Conservation (phyloP, 1,140 invertebrate species). For the Drosophila guanche region DNA sequence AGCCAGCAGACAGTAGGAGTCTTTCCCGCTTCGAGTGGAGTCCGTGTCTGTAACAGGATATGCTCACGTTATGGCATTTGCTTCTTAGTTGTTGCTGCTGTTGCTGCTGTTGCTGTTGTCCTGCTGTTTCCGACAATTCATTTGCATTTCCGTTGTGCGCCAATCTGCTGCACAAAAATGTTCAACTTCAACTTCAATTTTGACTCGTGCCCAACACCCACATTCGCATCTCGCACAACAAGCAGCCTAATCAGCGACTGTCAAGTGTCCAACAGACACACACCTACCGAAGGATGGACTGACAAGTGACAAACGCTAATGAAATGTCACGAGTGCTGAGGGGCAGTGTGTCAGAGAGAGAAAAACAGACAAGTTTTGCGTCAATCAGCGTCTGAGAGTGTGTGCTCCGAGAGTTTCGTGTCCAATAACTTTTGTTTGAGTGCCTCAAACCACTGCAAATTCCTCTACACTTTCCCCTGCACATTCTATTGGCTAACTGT, state of each 20-base stretch:
- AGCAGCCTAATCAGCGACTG: conserved; percentile 51
- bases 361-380: conserved; percentile 8
- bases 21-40: conserved; percentile 15
- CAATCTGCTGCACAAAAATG: conserved; percentile 7
- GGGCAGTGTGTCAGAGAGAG: too few species aligned
- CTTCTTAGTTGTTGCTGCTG: conserved; percentile 26
- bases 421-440: conserved; percentile 15
- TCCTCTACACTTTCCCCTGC: neutral
- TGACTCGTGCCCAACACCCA: conserved; percentile 36
- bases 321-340: conserved; percentile 56
- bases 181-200: conserved; percentile 14
- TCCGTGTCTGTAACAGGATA: conserved; percentile 36
- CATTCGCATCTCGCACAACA: conserved; percentile 37
- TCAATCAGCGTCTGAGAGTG: conserved; percentile 7
- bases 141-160: conserved; percentile 54
- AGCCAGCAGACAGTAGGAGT: conserved; percentile 15
- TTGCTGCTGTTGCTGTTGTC: conserved; percentile 16
- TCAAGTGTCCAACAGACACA: conserved; percentile 30
- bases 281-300: conserved; percentile 1
- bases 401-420: conserved; percentile 2
- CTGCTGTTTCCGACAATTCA: conserved; percentile 59
- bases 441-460: conserved; percentile 1
- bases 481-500: conserved; percentile 29
- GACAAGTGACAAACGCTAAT: conserved; percentile 58
- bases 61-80: conserved; percentile 50